These are phyloP conservation scores for Nematostella vectensis DNA, from an alignment of 92 coral and sea anemone genomes.

Conservation along the genomic window DNA sequence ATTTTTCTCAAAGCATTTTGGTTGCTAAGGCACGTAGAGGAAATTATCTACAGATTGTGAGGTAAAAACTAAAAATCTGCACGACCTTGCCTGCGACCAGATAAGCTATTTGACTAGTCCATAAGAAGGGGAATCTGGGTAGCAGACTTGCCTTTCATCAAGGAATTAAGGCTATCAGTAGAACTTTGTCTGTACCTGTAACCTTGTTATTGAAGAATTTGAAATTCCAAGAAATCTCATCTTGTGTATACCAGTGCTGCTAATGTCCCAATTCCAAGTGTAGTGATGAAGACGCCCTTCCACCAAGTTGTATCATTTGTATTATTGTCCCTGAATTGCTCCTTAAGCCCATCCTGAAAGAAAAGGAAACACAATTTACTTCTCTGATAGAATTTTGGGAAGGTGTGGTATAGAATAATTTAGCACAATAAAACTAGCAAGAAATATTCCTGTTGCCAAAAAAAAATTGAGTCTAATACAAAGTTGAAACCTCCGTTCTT, in stretches of 20 bases:
- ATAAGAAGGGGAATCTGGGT: too few species aligned
- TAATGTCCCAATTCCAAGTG: constrained; percentile 89
- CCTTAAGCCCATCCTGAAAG: constrained; percentile 72
- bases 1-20: too few species aligned
- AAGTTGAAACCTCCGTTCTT: too few species aligned
- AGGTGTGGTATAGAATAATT: not conserved
- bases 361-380: not conserved
- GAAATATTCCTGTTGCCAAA: too few species aligned
- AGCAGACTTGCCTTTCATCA: too few species aligned
- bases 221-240: constrained; percentile 17
- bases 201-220: not conserved
- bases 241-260: constrained; percentile 89
- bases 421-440: too few species aligned
- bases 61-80: too few species aligned
- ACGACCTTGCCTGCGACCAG: too few species aligned
- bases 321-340: constrained; percentile 58
- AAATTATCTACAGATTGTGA: too few species aligned
- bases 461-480: too few species aligned
- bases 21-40: too few species aligned
- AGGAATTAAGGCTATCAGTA: constrained; percentile 1
- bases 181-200: not conserved
- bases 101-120: too few species aligned
- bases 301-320: constrained; percentile 84
- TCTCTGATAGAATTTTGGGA: not conserved
- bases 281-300: constrained; percentile 88